These are phyloP conservation scores for Eupsittula cactorum DNA, from an alignment of 2,113 vertebrate genomes.

Conservation along the genomic window DNA sequence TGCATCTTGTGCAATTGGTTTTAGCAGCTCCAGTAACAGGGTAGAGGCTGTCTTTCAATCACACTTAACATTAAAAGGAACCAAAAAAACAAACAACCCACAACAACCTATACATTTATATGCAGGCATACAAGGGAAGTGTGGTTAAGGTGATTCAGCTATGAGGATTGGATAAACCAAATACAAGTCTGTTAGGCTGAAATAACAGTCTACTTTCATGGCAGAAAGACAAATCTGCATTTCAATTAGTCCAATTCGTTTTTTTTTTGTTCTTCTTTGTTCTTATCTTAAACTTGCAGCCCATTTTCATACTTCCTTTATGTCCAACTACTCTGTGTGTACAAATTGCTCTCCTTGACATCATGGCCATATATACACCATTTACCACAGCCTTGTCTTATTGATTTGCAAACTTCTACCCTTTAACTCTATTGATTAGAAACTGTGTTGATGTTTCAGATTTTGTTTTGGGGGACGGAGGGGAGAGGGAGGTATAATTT, in stretches of 20 bases:
- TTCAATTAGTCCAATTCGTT: slow-evolving; percentile 19
- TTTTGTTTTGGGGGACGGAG: background rate
- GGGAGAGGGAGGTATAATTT: background rate
- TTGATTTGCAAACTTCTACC: slow-evolving; percentile 26
- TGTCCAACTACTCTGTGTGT: background rate
- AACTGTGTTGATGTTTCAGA: background rate
- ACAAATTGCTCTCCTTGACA: background rate
- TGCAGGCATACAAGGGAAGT: background rate
- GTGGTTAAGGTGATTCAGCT: background rate
- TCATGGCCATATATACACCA: background rate
- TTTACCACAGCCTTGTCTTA: background rate
- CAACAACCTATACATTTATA: background rate
- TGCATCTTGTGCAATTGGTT: no score
- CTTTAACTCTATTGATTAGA: slow-evolving; percentile 39
- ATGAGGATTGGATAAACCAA: background rate
- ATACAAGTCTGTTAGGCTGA: background rate
- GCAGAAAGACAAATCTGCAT: slow-evolving; percentile 24
- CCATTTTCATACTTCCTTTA: background rate
- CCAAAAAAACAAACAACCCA: background rate
- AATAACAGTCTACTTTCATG: slow-evolving; percentile 22
- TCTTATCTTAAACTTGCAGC: slow-evolving; percentile 54
- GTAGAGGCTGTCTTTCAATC: no score
- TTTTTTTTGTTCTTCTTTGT: slow-evolving; percentile 27
- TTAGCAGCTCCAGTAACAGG: no score
- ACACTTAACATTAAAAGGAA: no score